Percentiles rank a stretch among this genome's conserved stretches.
Evolutionary conservation across 1,140 invertebrate genomes (phyloP).

Genomic region (Dryas iulia): DNA sequence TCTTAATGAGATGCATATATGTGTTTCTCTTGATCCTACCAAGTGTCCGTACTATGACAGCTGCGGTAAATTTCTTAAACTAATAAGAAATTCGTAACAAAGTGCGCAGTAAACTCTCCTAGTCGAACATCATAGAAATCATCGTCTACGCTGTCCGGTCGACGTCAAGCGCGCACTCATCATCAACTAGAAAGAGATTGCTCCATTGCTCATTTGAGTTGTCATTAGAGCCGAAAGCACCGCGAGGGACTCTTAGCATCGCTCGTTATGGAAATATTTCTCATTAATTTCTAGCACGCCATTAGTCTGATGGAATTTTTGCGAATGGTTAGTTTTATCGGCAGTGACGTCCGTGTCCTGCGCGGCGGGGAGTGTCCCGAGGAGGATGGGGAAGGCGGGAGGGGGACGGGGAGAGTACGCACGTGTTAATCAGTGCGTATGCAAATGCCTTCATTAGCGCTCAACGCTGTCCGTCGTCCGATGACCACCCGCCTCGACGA

Average conservation of each 20-base stretch:
- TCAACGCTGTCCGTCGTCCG: neutral
- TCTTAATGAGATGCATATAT: too few relatives aligned
- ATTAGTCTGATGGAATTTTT: slow-evolving; percentile 15
- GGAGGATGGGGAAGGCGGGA: neutral
- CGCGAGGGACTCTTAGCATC: neutral
- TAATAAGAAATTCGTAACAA: too few relatives aligned
- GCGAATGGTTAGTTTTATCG: slow-evolving; percentile 5
- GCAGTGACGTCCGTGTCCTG: neutral
- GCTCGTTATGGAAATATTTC: slow-evolving; percentile 18
- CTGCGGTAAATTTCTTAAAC: too few relatives aligned
- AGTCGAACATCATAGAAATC: too few relatives aligned
- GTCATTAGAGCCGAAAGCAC: slow-evolving; percentile 9
- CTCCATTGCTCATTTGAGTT: slow-evolving; percentile 11
- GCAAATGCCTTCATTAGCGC: slow-evolving; percentile 19
- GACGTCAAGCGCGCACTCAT: too few relatives aligned
- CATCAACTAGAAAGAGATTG: neutral
- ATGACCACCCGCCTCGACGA: slow-evolving; percentile 2
- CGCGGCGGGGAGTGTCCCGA: neutral
- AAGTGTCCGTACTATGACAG: too few relatives aligned
- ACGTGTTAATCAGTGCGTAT: slow-evolving; percentile 20
- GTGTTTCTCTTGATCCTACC: too few relatives aligned
- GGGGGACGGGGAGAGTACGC: neutral
- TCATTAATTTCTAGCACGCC: slow-evolving; percentile 1
- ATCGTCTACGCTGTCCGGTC: too few relatives aligned
- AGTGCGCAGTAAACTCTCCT: too few relatives aligned